phyloP scores from a whole-genome alignment of 92 coral and sea anemone genomes.

The Epizoanthus fatuus region DNA sequence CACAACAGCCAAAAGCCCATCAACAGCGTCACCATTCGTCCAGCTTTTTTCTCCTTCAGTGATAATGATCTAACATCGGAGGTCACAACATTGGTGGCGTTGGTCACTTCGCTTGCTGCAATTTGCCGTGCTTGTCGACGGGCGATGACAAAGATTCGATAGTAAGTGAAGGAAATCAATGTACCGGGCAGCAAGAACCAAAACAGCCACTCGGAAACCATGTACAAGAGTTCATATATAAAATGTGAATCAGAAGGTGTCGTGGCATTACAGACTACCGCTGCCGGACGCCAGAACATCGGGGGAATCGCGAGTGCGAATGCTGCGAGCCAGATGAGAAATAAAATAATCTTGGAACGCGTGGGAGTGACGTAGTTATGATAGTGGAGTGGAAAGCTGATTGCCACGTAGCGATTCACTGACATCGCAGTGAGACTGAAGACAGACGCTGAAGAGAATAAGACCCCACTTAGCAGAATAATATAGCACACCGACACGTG shows the following conservation, averaged over 20 bases:
- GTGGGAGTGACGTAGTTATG: constrained; percentile 65
- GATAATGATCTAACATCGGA: constrained; percentile 46
- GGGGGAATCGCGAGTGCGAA: constrained; percentile 80
- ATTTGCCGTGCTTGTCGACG: constrained; percentile 76
- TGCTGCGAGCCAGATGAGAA: constrained; percentile 73
- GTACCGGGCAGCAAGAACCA: constrained; percentile 80
- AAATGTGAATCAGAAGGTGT: constrained; percentile 75
- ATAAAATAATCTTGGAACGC: constrained; percentile 64
- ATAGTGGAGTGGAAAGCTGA: constrained; percentile 78
- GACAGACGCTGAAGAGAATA: constrained; percentile 80
- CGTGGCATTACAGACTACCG: constrained; percentile 74
- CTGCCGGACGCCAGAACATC: constrained; percentile 78
- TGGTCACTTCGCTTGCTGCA: constrained; percentile 56
- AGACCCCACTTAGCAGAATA: constrained; percentile 73
- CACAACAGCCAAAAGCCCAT: constrained; percentile 79
- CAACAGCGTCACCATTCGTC: constrained; percentile 72
- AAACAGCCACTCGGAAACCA: constrained; percentile 81
- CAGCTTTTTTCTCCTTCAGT: constrained; percentile 72
- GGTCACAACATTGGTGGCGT: constrained; percentile 2
- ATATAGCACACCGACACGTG: constrained; percentile 70
- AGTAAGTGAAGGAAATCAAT: constrained; percentile 59
- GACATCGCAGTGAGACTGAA: constrained; percentile 85
- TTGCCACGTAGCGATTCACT: constrained; percentile 73
- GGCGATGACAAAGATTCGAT: constrained; percentile 74
- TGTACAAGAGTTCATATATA: constrained; percentile 72